A percentile compares a stretch with the other conserved stretches of the same genome.
These are phyloP conservation scores for Lytechinus variegatus DNA, from an alignment of 35 echinoderm and acorn worm species.

Conservation along the genomic window DNA sequence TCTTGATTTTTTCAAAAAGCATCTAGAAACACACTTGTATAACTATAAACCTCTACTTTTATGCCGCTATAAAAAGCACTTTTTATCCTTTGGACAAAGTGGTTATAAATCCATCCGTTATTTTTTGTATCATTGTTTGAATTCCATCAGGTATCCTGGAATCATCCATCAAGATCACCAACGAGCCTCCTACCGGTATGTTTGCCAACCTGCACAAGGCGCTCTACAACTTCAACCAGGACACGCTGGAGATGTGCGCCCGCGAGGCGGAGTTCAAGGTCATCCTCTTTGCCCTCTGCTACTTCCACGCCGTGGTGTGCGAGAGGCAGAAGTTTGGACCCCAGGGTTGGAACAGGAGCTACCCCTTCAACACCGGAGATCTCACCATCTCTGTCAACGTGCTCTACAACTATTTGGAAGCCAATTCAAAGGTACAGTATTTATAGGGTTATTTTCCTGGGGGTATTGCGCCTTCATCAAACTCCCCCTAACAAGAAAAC, in stretches of 20 bases:
- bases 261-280: conserved; percentile 97
- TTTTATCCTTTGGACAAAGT: no score
- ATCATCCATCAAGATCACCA: conserved; percentile 99
- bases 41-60: no score
- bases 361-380: conserved; percentile 99
- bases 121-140: no score
- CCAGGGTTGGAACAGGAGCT: conserved; percentile 95
- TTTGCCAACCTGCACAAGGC: conserved; percentile 99
- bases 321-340: conserved; percentile 98
- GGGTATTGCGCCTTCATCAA: neutral
- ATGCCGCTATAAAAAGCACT: no score
- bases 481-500: neutral
- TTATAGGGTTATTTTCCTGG: neutral
- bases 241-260: conserved; percentile 98
- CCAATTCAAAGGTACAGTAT: conserved; percentile 86
- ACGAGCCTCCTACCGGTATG: conserved; percentile 99
- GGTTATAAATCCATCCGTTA: no score
- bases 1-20: no score
- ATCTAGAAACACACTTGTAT: no score
- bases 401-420: conserved; percentile 98
- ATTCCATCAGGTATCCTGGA: conserved; percentile 64
- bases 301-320: conserved; percentile 99
- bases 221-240: conserved; percentile 95
- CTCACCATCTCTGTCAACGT: conserved; percentile 98
- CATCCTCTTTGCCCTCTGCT: conserved; percentile 96